Base-by-base conservation (phyloP, 2,797 vertebrate genomes). In the Percopsis omiscomaycus region DNA sequence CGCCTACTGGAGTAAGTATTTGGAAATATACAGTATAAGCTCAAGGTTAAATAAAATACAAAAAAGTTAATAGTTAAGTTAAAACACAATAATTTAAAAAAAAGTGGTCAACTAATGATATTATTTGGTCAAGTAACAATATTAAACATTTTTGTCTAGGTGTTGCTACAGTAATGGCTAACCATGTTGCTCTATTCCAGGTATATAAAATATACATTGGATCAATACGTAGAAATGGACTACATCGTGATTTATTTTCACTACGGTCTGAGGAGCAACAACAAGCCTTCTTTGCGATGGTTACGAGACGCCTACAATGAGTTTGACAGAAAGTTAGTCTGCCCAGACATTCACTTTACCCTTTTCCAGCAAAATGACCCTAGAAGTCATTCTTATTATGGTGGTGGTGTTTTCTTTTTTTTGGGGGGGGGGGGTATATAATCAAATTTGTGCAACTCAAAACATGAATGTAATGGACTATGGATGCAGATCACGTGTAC, bases 161-260 rank as follows among this genome's bases (percentile, higher is more conserved):
- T 42, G 6, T 42, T 42, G 4, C 37, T 42, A 22, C 22, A 22
- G 22, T 22, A 42, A 42, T 42, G 37, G 6, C 12, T 15, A 11
- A 16, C 16, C 4, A 30, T 55, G 57, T 42, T 28, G 0, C 47
- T n/a, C 15, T 46, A 4, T 22, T 65, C 22, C 76, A 96, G 94
- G 83, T 97, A 94, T 51, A 71, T 97, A 74, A 94, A 94, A 82
- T 92, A 91, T 84, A 94, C 92, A 0, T 59, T 96, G 86, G 94
- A 96, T 82, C 93, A 93, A 85, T 92, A 93, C 0, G 94, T 96
- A 74, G 94, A 95, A 85, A 94, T 91, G 3, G 94, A 95, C 69
- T 96, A 96, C 68, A 93, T 86, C 0, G 72, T 96, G 37, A 88
- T 97, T 5, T 96, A 93, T 75, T 97, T 96, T 76, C 95, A 96